phyloP scores from a whole-genome alignment of 1,140 invertebrate genomes.

The Eueides isabella region DNA sequence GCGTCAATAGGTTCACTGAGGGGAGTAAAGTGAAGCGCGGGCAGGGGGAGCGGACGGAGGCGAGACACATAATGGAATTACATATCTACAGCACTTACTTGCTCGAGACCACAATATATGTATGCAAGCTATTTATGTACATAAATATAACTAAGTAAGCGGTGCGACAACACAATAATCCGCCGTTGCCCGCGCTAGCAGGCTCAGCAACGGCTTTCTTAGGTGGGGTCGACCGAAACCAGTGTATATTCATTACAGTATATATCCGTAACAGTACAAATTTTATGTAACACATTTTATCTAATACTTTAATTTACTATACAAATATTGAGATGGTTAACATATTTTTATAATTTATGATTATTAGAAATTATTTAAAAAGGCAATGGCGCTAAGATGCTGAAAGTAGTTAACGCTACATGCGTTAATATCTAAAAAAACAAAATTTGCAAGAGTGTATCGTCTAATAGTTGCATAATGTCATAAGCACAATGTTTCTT shows the following conservation, averaged over 20 bases:
- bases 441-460: background rate
- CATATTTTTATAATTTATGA: background rate
- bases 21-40: conserved; percentile 51
- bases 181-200: conserved; percentile 14
- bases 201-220: background rate
- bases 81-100: conserved; percentile 76
- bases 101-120: conserved; percentile 65
- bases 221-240: conserved; percentile 44
- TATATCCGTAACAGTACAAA: background rate
- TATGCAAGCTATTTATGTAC: conserved; percentile 49
- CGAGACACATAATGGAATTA: conserved; percentile 78
- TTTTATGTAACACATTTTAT: background rate
- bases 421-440: background rate
- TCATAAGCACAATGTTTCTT: conserved; percentile 24
- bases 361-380: background rate
- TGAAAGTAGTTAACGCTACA: background rate
- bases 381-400: background rate
- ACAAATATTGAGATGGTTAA: background rate
- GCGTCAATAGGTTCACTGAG: conserved; percentile 65
- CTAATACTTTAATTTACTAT: background rate
- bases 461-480: conserved; percentile 9
- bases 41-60: conserved; percentile 65
- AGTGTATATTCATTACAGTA: conserved; percentile 12
- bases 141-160: conserved; percentile 46
- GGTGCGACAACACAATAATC: conserved; percentile 48